phyloP scores from a whole-genome alignment of 2,797 vertebrate species.

The Sebastes oblongus region DNA sequence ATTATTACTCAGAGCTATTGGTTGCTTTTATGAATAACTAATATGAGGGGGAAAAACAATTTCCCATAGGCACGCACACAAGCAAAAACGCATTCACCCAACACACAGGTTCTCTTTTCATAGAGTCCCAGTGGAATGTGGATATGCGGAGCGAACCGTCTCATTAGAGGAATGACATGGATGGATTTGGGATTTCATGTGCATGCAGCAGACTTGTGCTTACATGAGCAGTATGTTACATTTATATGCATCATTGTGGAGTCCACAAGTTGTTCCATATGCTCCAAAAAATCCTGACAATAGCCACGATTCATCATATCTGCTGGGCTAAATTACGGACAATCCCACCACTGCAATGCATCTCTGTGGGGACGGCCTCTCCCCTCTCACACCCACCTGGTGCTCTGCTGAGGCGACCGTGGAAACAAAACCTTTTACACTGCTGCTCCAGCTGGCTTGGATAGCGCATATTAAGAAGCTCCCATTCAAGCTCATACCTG shows the following conservation, averaged over 20 bases:
- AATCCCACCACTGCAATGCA: constrained; percentile 55
- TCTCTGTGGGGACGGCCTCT: constrained; percentile 66
- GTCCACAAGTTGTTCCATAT: constrained; percentile 70
- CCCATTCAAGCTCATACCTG: constrained; percentile 35
- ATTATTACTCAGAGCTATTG: background rate
- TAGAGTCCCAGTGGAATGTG: constrained; percentile 26
- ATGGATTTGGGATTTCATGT: constrained; percentile 1
- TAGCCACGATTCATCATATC: constrained; percentile 65
- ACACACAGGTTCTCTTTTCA: constrained; percentile 37
- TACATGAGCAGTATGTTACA: constrained; percentile 23
- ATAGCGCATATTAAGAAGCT: constrained; percentile 8
- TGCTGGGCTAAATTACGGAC: constrained; percentile 49
- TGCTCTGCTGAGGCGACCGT: constrained; percentile 28
- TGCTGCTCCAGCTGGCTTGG: constrained; percentile 42
- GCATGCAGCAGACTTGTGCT: constrained; percentile 13
- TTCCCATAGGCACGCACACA: background rate
- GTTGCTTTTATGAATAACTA: background rate
- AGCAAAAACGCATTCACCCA: background rate
- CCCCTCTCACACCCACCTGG: constrained; percentile 76
- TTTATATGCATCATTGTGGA: constrained; percentile 20
- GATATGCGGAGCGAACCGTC: constrained; percentile 6
- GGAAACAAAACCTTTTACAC: constrained; percentile 37
- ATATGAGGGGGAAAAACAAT: background rate
- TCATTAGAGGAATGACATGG: constrained; percentile 4
- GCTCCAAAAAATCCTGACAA: constrained; percentile 62